Evolutionary conservation across 92 coral and sea anemone genomes (phyloP), one percentile per base, ranked within the genome.

Genomic region (Montipora capitata): DNA sequence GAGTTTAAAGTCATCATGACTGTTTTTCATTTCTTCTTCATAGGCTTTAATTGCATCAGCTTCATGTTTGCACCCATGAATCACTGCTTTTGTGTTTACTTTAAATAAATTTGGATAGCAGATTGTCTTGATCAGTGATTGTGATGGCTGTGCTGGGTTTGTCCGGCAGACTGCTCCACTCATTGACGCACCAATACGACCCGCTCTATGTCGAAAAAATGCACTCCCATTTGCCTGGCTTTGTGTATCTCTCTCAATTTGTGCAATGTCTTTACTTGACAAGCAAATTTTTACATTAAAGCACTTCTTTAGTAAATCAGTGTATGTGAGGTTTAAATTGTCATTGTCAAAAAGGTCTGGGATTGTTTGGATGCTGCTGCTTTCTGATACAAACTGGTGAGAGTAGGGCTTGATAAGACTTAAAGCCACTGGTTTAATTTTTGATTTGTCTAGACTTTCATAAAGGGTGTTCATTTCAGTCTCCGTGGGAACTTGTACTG

Each of bases 81-180:
- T 5, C 42, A 78, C 81, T 87, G 91, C 91, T 18, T 69, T 62
- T 86, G 68, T 77, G 64, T 66, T 52, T 10, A 74, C 42, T 88
- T 80, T 68, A 63, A 83, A 88, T 73, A 81, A 83, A 65, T 72
- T 8, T 58, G 88, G 82, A 40, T 87, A 70, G 74, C 91, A 87
- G 48, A 79, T 20, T 57, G 80, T 38, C 9, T 79, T 79, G 35
- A 87, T 81, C 80, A 79, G 87, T 69, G 87, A 68, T 73, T 85
- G 90, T 49, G 90, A 85, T 65, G 90, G 84, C 77, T 85, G 90
- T 39, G 84, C 70, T 6, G 78, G 90, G 77, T 76, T 77, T 76
- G 84, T 70, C 10, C 68, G 83, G 89, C 89, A 85, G 48, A 49
- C 83, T 85, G 83, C 89, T 85, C 76, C 82, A 76, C 84, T 77